phyloP scores from a whole-genome alignment of 2,888 invertebrate species.

The Hypomecis atomaria region DNA sequence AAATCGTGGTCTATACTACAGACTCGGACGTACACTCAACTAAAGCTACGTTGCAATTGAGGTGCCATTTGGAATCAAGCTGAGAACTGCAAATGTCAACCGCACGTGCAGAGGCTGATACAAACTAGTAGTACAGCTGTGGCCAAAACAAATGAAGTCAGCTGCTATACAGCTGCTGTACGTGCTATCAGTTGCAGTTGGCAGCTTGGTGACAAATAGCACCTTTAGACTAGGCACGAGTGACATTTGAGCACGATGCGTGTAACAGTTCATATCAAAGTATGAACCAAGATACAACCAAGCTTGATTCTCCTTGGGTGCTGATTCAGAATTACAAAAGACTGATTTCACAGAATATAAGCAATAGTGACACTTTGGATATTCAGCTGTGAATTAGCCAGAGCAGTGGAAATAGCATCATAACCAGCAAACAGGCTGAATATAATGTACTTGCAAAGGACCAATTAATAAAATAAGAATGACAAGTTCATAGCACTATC shows the following conservation, averaged over 20 bases:
- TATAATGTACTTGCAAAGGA: conserved; percentile 6
- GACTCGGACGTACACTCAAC: not conserved
- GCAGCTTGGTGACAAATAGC: no score
- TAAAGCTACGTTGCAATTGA: not conserved
- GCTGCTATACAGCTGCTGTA: no score
- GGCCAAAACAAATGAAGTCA: no score
- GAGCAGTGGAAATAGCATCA: not conserved
- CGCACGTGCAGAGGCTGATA: no score
- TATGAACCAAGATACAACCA: no score
- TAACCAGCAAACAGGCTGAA: conserved; percentile 33
- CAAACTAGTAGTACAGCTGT: no score
- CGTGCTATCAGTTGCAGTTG: no score
- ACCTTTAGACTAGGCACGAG: not conserved
- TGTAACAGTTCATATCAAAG: not conserved
- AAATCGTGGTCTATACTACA: not conserved
- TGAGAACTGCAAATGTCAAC: no score
- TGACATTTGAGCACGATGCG: not conserved
- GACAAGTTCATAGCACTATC: no score
- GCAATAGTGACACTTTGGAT: not conserved
- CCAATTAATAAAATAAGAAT: not conserved
- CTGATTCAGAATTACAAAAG: no score
- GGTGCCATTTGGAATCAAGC: no score
- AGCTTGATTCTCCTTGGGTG: no score
- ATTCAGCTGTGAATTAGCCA: not conserved
- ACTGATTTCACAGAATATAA: not conserved